Percentiles rank a stretch among this genome's conserved stretches.
These are phyloP conservation scores for Heliopora coerulea DNA, from an alignment of 92 coral and sea anemone species.

Conservation along the genomic window DNA sequence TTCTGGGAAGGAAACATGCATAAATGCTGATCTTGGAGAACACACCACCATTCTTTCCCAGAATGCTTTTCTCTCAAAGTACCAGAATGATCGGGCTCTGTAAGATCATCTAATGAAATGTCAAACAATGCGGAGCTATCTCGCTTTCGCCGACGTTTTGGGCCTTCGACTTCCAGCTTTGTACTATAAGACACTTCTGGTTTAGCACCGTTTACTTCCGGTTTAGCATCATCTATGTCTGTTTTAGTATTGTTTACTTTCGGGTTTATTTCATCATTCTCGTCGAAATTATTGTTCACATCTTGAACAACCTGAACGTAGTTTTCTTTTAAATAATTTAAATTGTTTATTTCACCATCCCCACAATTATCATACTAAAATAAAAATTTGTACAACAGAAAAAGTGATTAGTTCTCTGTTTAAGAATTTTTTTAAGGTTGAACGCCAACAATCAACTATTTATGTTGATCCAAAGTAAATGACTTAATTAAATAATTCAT, in stretches of 20 bases:
- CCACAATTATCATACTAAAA: conserved; percentile 23
- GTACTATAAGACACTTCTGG: not conserved
- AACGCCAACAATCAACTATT: no score
- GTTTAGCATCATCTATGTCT: not conserved
- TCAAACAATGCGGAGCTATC: conserved; percentile 97
- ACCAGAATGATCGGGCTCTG: conserved; percentile 91
- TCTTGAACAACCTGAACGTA: conserved; percentile 21
- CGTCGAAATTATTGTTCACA: not conserved
- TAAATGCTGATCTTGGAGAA: conserved; percentile 87
- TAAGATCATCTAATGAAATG: conserved; percentile 80
- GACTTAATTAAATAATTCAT: no score
- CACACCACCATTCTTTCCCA: conserved; percentile 95
- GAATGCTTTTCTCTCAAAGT: conserved; percentile 84
- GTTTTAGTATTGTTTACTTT: not conserved
- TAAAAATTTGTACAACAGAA: conserved; percentile 11
- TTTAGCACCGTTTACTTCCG: conserved; percentile 7
- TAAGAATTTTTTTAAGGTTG: not conserved
- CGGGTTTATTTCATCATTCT: not conserved
- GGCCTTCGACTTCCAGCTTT: conserved; percentile 4
- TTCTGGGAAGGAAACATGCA: conserved; percentile 95
- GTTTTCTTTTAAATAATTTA: conserved; percentile 19
- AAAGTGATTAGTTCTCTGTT: not conserved
- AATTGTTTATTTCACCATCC: conserved; percentile 7
- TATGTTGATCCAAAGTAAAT: no score
- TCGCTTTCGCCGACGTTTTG: conserved; percentile 84